A percentile compares a stretch with the other conserved stretches of the same genome.
Evolutionary conservation across 2,797 vertebrate species (phyloP).

Genomic region (Mormyrus hasselquistii): DNA sequence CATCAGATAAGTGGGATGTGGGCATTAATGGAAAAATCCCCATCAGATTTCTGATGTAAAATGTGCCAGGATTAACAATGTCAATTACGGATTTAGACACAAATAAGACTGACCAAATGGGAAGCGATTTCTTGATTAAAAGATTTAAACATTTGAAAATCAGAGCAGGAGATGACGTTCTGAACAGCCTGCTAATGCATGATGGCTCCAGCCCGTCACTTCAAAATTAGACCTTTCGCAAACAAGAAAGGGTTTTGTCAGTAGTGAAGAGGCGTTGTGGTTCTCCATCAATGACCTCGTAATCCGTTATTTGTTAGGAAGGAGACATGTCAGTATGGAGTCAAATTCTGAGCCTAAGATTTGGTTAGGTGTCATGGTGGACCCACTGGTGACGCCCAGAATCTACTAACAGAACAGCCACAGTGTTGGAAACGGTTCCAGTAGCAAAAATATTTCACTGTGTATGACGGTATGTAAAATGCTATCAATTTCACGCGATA

Average conservation of each 20-base stretch:
- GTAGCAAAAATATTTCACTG: neutral
- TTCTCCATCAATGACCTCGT: neutral
- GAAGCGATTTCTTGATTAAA: constrained; percentile 9
- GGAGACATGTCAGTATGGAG: constrained; percentile 41
- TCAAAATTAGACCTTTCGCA: neutral
- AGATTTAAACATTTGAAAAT: constrained; percentile 14
- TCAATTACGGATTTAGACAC: constrained; percentile 14
- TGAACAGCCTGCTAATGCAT: neutral
- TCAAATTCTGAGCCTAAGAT: constrained; percentile 38
- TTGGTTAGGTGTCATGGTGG: constrained; percentile 13
- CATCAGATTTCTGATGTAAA: constrained; percentile 18
- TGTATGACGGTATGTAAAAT: constrained; percentile 35
- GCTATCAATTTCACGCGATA: constrained; percentile 56
- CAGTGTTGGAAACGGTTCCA: neutral
- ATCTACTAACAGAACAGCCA: neutral
- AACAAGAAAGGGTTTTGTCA: constrained; percentile 15
- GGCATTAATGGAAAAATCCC: constrained; percentile 9
- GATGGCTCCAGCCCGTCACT: neutral
- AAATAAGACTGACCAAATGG: constrained; percentile 12
- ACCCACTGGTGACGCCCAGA: neutral
- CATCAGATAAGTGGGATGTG: constrained; percentile 14
- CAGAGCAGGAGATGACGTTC: neutral
- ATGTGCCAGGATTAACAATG: constrained; percentile 9
- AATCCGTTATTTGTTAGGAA: constrained; percentile 22
- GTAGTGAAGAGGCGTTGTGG: neutral